These are phyloP conservation scores for Cyclophora punctaria DNA, from an alignment of 2,888 invertebrate genomes.

Conservation along the genomic window DNA sequence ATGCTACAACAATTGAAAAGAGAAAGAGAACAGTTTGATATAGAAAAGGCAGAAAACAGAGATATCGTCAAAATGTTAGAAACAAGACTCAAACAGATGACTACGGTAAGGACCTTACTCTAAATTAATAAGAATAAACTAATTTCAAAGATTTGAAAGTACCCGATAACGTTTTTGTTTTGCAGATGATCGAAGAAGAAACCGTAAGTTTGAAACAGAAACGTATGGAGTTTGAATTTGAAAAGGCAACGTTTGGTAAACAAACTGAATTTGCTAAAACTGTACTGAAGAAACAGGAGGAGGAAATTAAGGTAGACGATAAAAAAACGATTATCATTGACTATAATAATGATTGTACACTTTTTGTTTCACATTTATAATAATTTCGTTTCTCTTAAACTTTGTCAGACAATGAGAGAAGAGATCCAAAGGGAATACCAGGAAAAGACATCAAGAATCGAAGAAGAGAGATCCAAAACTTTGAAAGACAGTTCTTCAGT, in stretches of 20 bases:
- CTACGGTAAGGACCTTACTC: conserved; percentile 39
- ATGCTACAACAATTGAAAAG: conserved; percentile 73
- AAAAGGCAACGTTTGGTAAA: conserved; percentile 76
- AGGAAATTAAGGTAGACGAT: conserved; percentile 72
- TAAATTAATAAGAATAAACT: no score
- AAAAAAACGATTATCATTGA: neutral
- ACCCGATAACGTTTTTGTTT: conserved; percentile 1
- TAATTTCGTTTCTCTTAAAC: neutral
- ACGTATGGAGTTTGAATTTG: conserved; percentile 75
- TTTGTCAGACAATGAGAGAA: conserved; percentile 48
- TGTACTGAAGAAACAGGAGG: conserved; percentile 74
- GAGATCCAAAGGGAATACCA: conserved; percentile 60
- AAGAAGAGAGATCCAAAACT: conserved; percentile 52
- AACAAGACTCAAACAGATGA: conserved; percentile 75
- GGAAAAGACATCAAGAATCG: conserved; percentile 54
- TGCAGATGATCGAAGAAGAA: conserved; percentile 65
- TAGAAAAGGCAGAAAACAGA: conserved; percentile 70
- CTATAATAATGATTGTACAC: no score
- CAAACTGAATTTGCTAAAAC: conserved; percentile 76
- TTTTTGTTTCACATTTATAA: no score
- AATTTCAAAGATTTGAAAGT: no score
- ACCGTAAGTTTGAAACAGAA: conserved; percentile 70
- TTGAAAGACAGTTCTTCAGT: conserved; percentile 46
- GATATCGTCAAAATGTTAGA: conserved; percentile 72
- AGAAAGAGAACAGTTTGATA: conserved; percentile 72